Conservation (phyloP, 2,888 invertebrate genomes). For the Synanthedon andrenaeformis region DNA sequence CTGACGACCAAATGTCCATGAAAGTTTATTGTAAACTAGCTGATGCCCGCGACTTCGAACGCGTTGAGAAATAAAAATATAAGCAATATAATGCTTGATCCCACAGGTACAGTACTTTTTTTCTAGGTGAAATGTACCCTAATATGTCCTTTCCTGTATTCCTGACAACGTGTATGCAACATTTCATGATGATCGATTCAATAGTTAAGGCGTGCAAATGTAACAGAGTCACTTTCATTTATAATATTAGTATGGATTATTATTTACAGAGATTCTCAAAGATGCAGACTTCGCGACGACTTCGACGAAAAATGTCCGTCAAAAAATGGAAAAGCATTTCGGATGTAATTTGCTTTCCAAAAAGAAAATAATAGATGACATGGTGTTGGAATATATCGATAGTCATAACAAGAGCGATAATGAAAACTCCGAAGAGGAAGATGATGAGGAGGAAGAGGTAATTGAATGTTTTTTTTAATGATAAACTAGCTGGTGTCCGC, state of each 20-base stretch:
- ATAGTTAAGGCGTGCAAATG: too few species aligned
- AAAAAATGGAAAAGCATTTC: conserved; percentile 84
- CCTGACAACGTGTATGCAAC: too few species aligned
- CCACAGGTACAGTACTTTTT: too few species aligned
- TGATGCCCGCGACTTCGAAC: too few species aligned
- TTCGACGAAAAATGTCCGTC: conserved; percentile 90
- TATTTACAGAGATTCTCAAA: conserved; percentile 82
- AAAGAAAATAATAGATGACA: conserved; percentile 87
- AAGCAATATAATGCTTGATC: too few species aligned
- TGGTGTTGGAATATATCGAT: conserved; percentile 83
- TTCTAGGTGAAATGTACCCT: too few species aligned
- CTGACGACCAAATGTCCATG: too few species aligned
- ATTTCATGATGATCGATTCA: too few species aligned
- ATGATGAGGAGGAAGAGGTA: conserved; percentile 32
- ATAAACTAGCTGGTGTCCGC: not conserved
- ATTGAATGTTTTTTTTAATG: not conserved
- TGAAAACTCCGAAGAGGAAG: conserved; percentile 21
- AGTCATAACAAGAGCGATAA: conserved; percentile 17
- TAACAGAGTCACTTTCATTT: too few species aligned
- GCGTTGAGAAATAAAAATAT: too few species aligned
- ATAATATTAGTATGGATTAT: not conserved
- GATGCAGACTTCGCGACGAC: conserved; percentile 82
- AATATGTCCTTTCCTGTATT: too few species aligned
- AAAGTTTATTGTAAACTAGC: too few species aligned
- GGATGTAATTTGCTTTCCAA: conserved; percentile 80